A percentile compares a stretch with the other conserved stretches of the same genome.
These are phyloP conservation scores for Drosophila mimetica DNA, from an alignment of 2,888 invertebrate species.

Conservation along the genomic window DNA sequence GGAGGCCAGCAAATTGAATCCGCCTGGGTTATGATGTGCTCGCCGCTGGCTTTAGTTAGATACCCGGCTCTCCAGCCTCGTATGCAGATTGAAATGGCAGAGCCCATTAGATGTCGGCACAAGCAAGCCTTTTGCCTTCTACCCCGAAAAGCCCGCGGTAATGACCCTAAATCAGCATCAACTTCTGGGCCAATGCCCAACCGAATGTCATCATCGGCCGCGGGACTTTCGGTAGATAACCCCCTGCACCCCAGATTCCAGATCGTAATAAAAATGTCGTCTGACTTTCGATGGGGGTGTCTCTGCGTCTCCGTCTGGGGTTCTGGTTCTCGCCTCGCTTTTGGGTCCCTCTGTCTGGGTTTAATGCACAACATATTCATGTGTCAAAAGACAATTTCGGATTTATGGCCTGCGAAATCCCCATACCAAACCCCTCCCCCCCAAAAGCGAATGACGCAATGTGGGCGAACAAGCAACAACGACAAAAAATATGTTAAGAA, in stretches of 20 bases:
- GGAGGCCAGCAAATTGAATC: slow-evolving; percentile 60
- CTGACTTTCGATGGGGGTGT: slow-evolving; percentile 48
- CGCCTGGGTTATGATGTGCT: slow-evolving; percentile 58
- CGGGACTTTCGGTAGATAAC: slow-evolving; percentile 18
- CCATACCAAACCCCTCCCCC: slow-evolving; percentile 25
- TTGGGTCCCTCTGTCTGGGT: slow-evolving; percentile 25
- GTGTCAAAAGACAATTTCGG: slow-evolving; percentile 82
- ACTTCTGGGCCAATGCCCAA: slow-evolving; percentile 65
- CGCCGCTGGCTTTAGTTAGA: slow-evolving; percentile 47
- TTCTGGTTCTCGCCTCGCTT: slow-evolving; percentile 3
- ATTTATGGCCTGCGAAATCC: slow-evolving; percentile 79
- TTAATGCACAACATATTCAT: slow-evolving; percentile 82
- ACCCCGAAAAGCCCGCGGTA: slow-evolving; percentile 13
- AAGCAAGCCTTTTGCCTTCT: slow-evolving; percentile 3
- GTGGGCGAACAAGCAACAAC: slow-evolving; percentile 52
- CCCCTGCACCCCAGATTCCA: slow-evolving; percentile 44
- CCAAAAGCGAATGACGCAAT: slow-evolving; percentile 66
- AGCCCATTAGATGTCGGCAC: slow-evolving; percentile 32
- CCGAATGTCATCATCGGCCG: slow-evolving; percentile 65
- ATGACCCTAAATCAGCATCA: slow-evolving; percentile 41
- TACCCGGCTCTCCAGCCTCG: slow-evolving; percentile 3
- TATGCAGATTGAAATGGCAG: slow-evolving; percentile 46
- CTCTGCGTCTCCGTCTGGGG: slow-evolving; percentile 7
- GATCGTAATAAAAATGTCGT: slow-evolving; percentile 75
- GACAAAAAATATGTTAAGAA: slow-evolving; percentile 78